Conservation (phyloP, 2,797 vertebrate genomes). For the Micromesistius poutassou region DNA sequence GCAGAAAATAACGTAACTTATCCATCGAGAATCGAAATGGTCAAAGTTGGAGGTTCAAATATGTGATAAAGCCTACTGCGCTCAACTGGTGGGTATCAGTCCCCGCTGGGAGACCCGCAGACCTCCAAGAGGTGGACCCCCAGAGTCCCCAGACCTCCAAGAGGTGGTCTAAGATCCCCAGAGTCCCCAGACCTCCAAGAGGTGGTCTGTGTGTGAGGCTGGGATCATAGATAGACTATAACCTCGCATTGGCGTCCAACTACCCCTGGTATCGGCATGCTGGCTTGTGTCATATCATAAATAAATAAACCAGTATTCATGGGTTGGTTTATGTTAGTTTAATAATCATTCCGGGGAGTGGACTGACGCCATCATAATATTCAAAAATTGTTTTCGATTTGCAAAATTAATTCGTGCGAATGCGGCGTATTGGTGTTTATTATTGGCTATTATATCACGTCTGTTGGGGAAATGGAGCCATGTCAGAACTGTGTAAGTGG, state of each 20-base stretch:
- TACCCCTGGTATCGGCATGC: neutral
- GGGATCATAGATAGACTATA: too few relatives aligned
- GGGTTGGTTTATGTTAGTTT: neutral
- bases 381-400: neutral
- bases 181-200: too few relatives aligned
- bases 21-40: neutral
- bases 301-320: neutral
- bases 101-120: too few relatives aligned
- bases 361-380: neutral
- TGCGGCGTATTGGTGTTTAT: conserved; percentile 17
- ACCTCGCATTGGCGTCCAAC: too few relatives aligned
- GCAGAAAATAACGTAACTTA: neutral
- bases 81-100: neutral
- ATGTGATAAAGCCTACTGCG: neutral
- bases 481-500: conserved; percentile 48
- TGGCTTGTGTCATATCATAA: neutral
- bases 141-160: too few relatives aligned
- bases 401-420: neutral
- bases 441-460: neutral
- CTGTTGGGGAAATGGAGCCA: conserved; percentile 21
- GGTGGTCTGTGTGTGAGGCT: too few relatives aligned
- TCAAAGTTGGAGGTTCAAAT: neutral
- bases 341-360: neutral
- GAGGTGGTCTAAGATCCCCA: too few relatives aligned
- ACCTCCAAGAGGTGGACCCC: too few relatives aligned